A percentile compares a stretch with the other conserved stretches of the same genome.
Conservation (phyloP, 2,797 vertebrate species). For the Malurus leucopterus region DNA sequence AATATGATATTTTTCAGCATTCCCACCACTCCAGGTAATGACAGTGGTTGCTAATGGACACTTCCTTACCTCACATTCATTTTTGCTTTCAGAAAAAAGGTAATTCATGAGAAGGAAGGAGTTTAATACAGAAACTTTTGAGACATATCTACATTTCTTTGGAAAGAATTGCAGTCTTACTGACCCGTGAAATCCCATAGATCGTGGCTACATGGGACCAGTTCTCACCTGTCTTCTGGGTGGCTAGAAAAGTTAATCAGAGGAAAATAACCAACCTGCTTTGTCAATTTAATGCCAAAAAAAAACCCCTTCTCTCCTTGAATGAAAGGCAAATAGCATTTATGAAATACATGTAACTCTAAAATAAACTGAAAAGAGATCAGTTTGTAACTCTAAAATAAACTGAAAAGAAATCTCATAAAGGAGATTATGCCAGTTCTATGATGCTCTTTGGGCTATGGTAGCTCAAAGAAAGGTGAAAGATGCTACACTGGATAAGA, state of each 20-base stretch:
- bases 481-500: neutral
- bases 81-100: neutral
- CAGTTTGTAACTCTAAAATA: neutral
- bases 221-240: neutral
- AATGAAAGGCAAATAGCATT: neutral
- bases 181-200: neutral
- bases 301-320: neutral
- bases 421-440: neutral
- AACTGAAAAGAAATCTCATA: neutral
- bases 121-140: neutral
- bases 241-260: neutral
- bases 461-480: neutral
- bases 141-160: neutral
- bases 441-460: rapidly evolving
- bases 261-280: neutral
- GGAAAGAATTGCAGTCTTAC: neutral
- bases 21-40: neutral
- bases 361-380: neutral
- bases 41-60: neutral
- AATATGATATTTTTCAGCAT: neutral
- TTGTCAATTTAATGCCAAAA: neutral
- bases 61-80: neutral
- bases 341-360: neutral
- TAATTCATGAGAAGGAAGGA: neutral
- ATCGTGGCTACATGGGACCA: neutral